Evolutionary conservation across 2,797 vertebrate species (phyloP).

Genomic region (Tapera naevia): DNA sequence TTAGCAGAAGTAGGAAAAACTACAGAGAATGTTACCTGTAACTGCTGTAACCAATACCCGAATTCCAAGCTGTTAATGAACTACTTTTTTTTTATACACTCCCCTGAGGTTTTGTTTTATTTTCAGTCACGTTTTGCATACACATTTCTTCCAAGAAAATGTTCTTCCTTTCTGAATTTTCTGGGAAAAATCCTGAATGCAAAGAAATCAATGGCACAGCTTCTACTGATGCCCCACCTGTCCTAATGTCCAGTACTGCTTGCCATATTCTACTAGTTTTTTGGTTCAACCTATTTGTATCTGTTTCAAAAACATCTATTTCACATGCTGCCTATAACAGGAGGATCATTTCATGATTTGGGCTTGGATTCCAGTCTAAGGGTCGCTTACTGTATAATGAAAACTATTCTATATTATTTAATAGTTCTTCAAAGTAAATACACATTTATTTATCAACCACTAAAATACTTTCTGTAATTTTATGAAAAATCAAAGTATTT

Average conservation of each 20-base stretch:
- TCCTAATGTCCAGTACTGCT: not conserved
- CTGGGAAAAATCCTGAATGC: not conserved
- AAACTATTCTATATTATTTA: not conserved
- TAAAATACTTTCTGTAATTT: not conserved
- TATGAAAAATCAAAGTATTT: not conserved
- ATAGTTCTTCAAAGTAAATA: not conserved
- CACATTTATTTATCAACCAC: not conserved
- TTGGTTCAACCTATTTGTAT: not conserved
- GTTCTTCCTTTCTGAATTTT: not conserved
- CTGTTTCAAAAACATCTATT: not conserved
- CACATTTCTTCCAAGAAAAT: not conserved
- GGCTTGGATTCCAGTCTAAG: not conserved
- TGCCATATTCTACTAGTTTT: not conserved
- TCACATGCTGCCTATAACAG: not conserved
- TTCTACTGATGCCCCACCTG: not conserved
- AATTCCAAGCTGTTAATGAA: not conserved
- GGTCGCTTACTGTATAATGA: not conserved
- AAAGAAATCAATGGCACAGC: not conserved
- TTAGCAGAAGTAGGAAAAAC: not conserved
- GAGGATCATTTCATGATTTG: not conserved
- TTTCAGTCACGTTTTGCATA: not conserved
- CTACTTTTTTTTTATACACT: not conserved
- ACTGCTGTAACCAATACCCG: not conserved
- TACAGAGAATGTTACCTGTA: not conserved
- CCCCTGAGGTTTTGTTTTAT: not conserved